phyloP scores from a whole-genome alignment of 2,113 vertebrate genomes.

The Nannospalax galili region DNA sequence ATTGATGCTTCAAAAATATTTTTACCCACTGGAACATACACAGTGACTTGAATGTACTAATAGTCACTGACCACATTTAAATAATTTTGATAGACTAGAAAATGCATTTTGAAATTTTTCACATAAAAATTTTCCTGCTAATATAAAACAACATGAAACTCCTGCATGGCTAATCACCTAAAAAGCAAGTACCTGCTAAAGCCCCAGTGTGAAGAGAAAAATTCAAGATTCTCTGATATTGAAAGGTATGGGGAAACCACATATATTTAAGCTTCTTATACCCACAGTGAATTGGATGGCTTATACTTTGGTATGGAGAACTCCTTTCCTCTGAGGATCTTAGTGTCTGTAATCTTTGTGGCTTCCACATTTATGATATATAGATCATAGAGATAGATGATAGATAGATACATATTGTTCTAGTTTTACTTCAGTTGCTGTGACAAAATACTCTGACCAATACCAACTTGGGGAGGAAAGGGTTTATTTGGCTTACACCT shows the following conservation, averaged over 20 bases:
- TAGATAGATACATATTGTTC: neutral
- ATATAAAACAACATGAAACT: constrained; percentile 23
- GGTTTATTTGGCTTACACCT: too few species aligned
- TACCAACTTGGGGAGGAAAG: too few species aligned
- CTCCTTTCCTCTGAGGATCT: neutral
- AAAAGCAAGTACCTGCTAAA: neutral
- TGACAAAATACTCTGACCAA: too few species aligned
- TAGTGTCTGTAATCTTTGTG: neutral
- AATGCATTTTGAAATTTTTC: constrained; percentile 24
- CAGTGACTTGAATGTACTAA: neutral
- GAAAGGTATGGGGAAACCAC: neutral
- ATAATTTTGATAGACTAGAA: constrained; percentile 53
- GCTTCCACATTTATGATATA: neutral
- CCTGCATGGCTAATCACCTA: neutral
- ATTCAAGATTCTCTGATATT: neutral
- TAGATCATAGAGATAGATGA: neutral
- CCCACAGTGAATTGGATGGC: neutral
- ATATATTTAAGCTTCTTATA: neutral
- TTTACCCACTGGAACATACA: constrained; percentile 18
- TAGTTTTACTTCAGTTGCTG: too few species aligned
- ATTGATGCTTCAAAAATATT: constrained; percentile 78
- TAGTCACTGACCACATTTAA: constrained; percentile 53
- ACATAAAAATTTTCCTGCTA: constrained; percentile 15
- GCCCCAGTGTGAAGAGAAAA: neutral
- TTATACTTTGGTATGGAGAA: neutral